Conservation (phyloP, 2,113 vertebrate species). For the Rhipidura dahli region DNA sequence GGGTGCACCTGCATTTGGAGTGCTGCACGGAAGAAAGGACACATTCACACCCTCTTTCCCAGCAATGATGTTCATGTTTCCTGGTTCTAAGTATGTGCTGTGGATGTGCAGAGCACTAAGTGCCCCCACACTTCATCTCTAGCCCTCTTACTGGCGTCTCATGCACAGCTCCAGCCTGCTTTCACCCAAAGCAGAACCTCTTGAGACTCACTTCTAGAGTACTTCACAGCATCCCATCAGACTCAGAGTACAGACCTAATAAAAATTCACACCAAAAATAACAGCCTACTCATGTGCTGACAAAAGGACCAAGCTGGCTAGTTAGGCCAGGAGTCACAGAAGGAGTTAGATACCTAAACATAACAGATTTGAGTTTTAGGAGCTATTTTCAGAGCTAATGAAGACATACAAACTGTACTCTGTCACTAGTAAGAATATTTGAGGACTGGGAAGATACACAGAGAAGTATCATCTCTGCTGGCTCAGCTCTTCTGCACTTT, state of each 20-base stretch:
- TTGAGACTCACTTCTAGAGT: neutral
- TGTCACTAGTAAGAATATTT: too few relatives aligned
- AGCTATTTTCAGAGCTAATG: neutral
- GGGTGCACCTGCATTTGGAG: neutral
- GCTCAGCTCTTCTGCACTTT: neutral
- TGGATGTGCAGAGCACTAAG: neutral
- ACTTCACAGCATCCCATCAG: neutral
- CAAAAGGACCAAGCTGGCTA: neutral
- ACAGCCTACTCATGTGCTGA: accelerated
- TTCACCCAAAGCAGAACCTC: neutral
- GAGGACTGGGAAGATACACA: neutral
- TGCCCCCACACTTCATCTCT: accelerated
- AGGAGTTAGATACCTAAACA: neutral
- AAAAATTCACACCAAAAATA: neutral
- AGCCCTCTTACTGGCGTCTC: accelerated
- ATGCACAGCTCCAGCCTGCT: neutral
- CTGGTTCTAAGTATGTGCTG: neutral
- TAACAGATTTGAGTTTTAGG: neutral
- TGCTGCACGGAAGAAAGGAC: neutral
- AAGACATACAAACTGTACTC: neutral
- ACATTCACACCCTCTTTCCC: neutral
- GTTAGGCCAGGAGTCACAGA: neutral
- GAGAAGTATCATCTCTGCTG: neutral
- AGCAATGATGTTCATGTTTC: neutral
- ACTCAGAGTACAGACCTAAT: neutral